Conservation (phyloP, 2,113 vertebrate species). For the Pampusana beccarii region DNA sequence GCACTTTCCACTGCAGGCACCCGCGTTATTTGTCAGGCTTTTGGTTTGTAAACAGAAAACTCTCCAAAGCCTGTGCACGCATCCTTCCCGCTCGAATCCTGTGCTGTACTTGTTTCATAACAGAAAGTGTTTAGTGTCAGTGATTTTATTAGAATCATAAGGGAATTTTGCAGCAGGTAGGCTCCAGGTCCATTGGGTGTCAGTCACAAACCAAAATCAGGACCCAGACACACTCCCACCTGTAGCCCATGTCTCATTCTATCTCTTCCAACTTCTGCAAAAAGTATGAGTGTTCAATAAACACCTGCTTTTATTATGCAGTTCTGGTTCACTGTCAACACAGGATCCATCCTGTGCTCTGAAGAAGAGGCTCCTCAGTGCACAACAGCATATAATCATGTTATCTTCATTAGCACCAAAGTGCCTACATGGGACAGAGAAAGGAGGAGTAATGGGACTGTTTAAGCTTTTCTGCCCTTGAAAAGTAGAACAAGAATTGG, state of each 20-base stretch:
- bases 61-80: not conserved
- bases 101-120: not conserved
- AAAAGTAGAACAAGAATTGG: not conserved
- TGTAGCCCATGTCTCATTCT: not conserved
- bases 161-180: not conserved
- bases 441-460: accelerated
- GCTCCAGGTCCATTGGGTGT: too few species aligned
- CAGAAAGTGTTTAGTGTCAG: not conserved
- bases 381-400: not conserved
- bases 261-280: not conserved
- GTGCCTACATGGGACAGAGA: not conserved
- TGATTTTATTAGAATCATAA: not conserved
- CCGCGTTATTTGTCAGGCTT: not conserved
- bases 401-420: not conserved
- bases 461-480: not conserved
- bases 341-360: not conserved
- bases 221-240: not conserved
- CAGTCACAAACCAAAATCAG: not conserved
- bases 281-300: not conserved
- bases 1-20: accelerated
- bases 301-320: not conserved
- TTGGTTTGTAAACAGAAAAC: not conserved
- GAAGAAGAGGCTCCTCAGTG: not conserved
- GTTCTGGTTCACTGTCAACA: not conserved
- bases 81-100: not conserved